Evolutionary conservation across 2,888 invertebrate genomes (phyloP).

Genomic region (Leptinotarsa juncta): DNA sequence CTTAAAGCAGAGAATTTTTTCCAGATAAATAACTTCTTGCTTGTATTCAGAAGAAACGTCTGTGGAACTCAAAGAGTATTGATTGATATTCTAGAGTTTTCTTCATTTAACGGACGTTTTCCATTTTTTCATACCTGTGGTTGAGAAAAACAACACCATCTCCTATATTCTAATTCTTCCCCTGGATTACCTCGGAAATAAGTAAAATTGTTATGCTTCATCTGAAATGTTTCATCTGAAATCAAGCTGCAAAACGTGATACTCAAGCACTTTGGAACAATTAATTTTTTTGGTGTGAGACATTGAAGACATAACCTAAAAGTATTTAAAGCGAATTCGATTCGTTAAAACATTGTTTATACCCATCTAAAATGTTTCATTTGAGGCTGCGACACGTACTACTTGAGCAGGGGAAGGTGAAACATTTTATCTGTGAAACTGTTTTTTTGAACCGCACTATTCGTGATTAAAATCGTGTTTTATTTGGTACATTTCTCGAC

Average conservation of each 20-base stretch:
- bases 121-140: too few species aligned
- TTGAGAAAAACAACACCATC: background rate
- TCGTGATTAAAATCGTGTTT: constrained; percentile 13
- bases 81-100: too few species aligned
- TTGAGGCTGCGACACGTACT: background rate
- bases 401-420: background rate
- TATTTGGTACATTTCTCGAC: background rate
- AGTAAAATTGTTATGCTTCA: constrained; percentile 5
- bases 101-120: too few species aligned
- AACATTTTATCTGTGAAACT: constrained; percentile 13
- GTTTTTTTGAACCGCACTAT: constrained; percentile 1
- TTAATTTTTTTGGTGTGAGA: background rate
- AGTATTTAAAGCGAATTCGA: too few species aligned
- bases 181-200: background rate
- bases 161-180: background rate
- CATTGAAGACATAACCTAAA: background rate
- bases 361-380: background rate
- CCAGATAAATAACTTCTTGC: too few species aligned
- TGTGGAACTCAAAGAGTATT: too few species aligned
- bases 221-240: constrained; percentile 21
- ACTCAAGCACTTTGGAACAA: background rate
- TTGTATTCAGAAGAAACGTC: too few species aligned
- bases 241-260: background rate
- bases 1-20: too few species aligned
- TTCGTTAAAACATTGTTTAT: too few species aligned